Evolutionary conservation across 2,113 vertebrate species (phyloP), one percentile per base, ranked within the genome.

Genomic region (Hepsetus odoe): DNA sequence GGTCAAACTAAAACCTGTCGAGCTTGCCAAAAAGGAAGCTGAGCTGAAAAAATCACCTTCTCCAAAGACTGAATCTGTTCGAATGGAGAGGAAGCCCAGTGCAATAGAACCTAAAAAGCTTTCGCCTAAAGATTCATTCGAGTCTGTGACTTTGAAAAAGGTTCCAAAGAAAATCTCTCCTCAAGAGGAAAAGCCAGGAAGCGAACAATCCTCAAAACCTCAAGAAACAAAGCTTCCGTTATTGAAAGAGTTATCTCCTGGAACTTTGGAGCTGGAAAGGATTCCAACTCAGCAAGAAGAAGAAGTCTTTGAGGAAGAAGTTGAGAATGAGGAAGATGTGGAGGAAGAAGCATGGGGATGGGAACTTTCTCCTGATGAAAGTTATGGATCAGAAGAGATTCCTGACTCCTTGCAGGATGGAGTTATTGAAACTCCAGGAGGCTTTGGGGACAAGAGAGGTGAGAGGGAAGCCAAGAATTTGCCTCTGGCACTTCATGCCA

Each of bases 401-500:
- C 89, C 84, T 82, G 82, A 87, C 85, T 83, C 68, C 71, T 28
- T 80, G 70, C 87, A 88, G 58, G 90, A 91, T 10, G 91, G 89
- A 33, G 86, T 82, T 22, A 0, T 91, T 83, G 91, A 95, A 79
- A 90, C 91, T 86, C 94, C 95, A 79, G 92, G 89, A 79, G 90
- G 91, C 81, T 88, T 92, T 68, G 89, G 80, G 26, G 69, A 86
- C 81, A 94, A 87, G 88, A 88, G 89, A 96, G 95, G 95, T 96
- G 94, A 96, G 94, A 87, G 56, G 83, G 87, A 77, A 24, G 22
- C 66, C 76, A 38, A 75, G 80, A 82, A 84, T 82, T 87, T 84
- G 83, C 86, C 84, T 81, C 4, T 26, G 87, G 68, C 77, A 83
- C 67, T 44, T 73, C 79, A 72, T 75, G 67, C 67, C 56, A 67